Base-by-base conservation (phyloP, 92 coral and sea anemone species). In the Isaurus tuberculatus region DNA sequence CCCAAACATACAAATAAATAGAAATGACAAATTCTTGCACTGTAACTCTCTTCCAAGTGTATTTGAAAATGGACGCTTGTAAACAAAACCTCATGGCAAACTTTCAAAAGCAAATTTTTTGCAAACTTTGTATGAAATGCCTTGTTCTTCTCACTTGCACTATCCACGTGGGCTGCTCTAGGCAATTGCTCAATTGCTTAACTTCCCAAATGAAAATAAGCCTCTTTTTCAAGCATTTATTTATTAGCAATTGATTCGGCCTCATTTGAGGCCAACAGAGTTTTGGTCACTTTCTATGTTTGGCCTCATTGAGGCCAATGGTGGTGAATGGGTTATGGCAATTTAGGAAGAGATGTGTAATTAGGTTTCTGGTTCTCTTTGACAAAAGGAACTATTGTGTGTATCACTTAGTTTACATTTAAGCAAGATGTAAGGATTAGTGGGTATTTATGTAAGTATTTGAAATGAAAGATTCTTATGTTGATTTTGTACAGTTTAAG, bases 241-340 rank as follows among this genome's bases (percentile, higher is more conserved):
- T 71, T n/a, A 71, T 58, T 71, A 44, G 29, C 20, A 2, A 43
- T 43, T 11, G 60, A 40, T 43, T 71, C 43, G 77, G 77, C 60
- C 43, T 46, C 79, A 0, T 72, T 72, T 72, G 63, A 48, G 64
- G 79, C 79, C 40, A 72, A 4, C 6, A 36, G 78, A 30, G 78
- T 43, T 16, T 72, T 7, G 60, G 60, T 42, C 78, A 72, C 61
- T 72, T 20, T 22, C 25, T 72, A 29, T 44, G 15, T 72, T 72
- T 72, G 78, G 61, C 78, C 78, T 72, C 61, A 72, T 32, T 42
- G 78, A 44, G 78, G 78, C 37, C 78, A 42, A 28, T 72, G 78
- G 78, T n/a, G n/a, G n/a, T n/a, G n/a, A n/a, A n/a, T n/a, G n/a
- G n/a, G n/a, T n/a, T n/a, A n/a, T n/a, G n/a, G n/a, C 46, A 40